Conservation (phyloP, 2,113 vertebrate genomes). For the Strigops habroptila region DNA sequence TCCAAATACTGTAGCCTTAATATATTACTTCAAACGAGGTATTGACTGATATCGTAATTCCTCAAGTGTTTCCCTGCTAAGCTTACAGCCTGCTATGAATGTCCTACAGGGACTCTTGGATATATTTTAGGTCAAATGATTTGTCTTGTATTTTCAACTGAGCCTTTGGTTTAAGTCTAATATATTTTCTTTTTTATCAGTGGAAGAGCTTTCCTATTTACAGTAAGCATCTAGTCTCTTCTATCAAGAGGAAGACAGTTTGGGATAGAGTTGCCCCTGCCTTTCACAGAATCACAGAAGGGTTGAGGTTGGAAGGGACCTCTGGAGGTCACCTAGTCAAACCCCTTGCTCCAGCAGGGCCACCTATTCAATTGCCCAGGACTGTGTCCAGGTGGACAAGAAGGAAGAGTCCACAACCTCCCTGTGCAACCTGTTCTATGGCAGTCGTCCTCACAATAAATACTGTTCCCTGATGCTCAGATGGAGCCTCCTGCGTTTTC, state of each 20-base stretch:
- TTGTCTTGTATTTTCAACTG: neutral
- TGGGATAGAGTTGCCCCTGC: neutral
- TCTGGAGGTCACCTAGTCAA: neutral
- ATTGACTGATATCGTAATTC: neutral
- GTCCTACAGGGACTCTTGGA: neutral
- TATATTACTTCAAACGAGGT: neutral
- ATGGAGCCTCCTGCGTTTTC: neutral
- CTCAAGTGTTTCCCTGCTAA: neutral
- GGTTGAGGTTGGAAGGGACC: neutral
- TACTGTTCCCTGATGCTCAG: neutral
- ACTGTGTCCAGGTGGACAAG: accelerated
- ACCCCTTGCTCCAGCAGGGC: neutral
- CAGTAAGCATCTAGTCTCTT: neutral
- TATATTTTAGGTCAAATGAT: neutral
- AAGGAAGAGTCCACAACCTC: neutral
- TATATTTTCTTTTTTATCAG: neutral
- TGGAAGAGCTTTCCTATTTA: neutral
- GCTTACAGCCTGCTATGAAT: neutral
- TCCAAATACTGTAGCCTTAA: neutral
- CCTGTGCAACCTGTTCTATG: neutral
- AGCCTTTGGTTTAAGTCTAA: neutral
- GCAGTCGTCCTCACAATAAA: neutral
- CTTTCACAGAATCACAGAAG: neutral
- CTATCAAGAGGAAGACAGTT: neutral
- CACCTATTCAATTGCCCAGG: neutral